Percentiles rank a stretch among this genome's conserved stretches.
phyloP scores from a whole-genome alignment of 2,888 invertebrate species.

The Listrodromus nycthemerus region DNA sequence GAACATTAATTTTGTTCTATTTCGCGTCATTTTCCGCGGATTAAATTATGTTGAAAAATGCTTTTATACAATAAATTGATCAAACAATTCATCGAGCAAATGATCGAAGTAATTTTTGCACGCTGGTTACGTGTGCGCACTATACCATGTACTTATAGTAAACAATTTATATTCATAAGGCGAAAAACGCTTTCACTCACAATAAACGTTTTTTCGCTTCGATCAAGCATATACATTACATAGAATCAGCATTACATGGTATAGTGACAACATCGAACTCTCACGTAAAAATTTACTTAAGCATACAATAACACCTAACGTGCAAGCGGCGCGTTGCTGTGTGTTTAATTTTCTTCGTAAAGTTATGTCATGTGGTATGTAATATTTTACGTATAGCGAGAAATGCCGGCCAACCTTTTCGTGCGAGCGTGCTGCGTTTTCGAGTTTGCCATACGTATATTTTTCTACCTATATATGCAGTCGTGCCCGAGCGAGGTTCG shows the following conservation, averaged over 20 bases:
- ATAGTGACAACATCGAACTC: conserved; percentile 38
- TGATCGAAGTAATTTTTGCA: conserved; percentile 58
- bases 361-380: conserved; percentile 25
- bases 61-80: background rate
- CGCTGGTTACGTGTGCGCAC: conserved; percentile 55
- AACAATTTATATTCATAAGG: background rate
- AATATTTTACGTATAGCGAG: conserved; percentile 47
- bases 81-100: conserved; percentile 15
- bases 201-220: conserved; percentile 27
- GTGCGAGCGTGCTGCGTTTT: conserved; percentile 66
- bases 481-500: conserved; percentile 52
- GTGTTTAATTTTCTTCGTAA: conserved; percentile 34
- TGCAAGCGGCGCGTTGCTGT: conserved; percentile 60
- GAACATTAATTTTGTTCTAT: conserved; percentile 18
- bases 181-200: conserved; percentile 31
- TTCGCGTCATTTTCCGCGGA: background rate
- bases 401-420: conserved; percentile 63
- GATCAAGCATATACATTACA: conserved; percentile 23
- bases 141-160: conserved; percentile 20
- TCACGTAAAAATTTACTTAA: conserved; percentile 55
- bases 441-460: conserved; percentile 41
- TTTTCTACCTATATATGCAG: conserved; percentile 32
- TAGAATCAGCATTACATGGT: background rate
- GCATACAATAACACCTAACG: conserved; percentile 61
- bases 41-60: background rate